phyloP scores from a whole-genome alignment of 2,888 invertebrate species.

The Carpatolechia fugitivella region DNA sequence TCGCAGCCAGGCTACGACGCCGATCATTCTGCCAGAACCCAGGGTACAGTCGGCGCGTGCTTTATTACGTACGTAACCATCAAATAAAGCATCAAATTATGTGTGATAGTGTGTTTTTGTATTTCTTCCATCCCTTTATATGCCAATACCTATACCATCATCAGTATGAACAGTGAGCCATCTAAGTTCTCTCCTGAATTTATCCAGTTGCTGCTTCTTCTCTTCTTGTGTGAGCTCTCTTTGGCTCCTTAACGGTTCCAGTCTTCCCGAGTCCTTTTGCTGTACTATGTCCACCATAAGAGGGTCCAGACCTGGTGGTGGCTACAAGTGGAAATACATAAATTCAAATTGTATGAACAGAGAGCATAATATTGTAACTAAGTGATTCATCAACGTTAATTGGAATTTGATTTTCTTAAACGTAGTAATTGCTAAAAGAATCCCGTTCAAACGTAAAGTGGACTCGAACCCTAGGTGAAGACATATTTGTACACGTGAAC shows the following conservation, averaged over 20 bases:
- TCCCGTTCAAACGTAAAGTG: too few relatives aligned
- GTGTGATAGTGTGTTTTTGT: too few relatives aligned
- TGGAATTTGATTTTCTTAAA: too few relatives aligned
- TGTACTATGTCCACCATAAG: neutral
- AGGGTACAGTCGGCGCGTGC: too few relatives aligned
- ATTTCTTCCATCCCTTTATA: neutral
- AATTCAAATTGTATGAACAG: neutral
- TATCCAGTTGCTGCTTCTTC: constrained; percentile 19
- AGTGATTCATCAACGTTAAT: neutral
- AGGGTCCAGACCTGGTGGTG: neutral
- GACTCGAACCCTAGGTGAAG: too few relatives aligned
- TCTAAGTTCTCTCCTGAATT: constrained; percentile 21
- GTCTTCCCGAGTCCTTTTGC: neutral
- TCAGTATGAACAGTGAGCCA: constrained; percentile 26
- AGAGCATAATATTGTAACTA: neutral
- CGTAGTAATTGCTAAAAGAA: too few relatives aligned
- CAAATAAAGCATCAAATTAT: too few relatives aligned
- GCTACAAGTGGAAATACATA: neutral
- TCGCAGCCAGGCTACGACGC: too few relatives aligned
- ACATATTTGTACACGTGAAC: too few relatives aligned
- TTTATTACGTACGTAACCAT: too few relatives aligned
- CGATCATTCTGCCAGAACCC: too few relatives aligned
- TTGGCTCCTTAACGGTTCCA: neutral
- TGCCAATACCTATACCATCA: constrained; percentile 19
- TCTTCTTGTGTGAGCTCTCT: neutral